Percentiles rank a stretch among this genome's conserved stretches.
Conservation (phyloP, 2,797 vertebrate species). For the Acanthurus lineatus region DNA sequence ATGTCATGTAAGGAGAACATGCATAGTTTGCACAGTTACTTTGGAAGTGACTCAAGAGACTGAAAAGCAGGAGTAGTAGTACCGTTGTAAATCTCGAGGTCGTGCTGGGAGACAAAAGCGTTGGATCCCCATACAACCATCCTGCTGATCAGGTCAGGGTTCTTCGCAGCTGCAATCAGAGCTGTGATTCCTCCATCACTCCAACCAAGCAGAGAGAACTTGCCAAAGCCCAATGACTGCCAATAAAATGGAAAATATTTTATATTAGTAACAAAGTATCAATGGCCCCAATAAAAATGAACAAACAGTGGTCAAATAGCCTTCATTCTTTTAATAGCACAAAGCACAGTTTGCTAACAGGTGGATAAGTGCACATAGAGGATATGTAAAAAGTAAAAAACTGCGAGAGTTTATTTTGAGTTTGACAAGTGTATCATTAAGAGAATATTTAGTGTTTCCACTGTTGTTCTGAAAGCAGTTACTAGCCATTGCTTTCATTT, state of each 20-base stretch:
- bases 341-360: background rate
- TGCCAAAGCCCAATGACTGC: slow-evolving; percentile 87
- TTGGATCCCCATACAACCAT: slow-evolving; percentile 93
- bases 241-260: background rate
- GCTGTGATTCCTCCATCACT: slow-evolving; percentile 93
- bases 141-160: slow-evolving; percentile 86
- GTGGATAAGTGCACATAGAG: too few relatives aligned
- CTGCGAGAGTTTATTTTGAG: background rate
- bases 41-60: background rate
- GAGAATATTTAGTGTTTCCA: background rate
- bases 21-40: background rate
- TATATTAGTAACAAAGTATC: background rate
- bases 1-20: background rate
- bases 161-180: slow-evolving; percentile 88
- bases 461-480: background rate
- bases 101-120: slow-evolving; percentile 86
- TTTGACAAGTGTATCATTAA: background rate
- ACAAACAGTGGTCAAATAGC: background rate
- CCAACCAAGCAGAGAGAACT: slow-evolving; percentile 93
- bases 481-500: background rate
- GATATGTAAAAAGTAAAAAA: background rate
- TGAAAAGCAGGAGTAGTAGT: background rate
- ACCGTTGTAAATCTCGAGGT: slow-evolving; percentile 88
- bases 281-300: background rate
- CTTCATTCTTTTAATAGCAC: background rate